Conservation (phyloP, 2,113 vertebrate species). For the Castor canadensis region DNA sequence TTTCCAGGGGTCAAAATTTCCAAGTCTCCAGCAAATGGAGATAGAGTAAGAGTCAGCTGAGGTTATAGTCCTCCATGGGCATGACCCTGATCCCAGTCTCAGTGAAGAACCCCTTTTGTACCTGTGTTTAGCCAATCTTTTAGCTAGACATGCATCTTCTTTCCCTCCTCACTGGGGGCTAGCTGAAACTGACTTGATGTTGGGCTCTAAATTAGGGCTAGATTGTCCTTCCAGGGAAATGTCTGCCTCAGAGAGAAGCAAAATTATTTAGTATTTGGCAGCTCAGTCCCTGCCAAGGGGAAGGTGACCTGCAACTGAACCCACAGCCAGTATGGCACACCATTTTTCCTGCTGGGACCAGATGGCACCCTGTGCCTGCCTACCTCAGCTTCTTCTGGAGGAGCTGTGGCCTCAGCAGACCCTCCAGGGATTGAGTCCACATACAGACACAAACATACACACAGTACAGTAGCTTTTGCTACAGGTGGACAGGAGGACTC, state of each 20-base stretch:
- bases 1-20: neutral
- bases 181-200: neutral
- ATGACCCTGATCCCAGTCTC: neutral
- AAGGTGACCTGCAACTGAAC: conserved; percentile 36
- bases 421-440: neutral
- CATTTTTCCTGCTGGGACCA: neutral
- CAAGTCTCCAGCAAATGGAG: neutral
- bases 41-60: neutral
- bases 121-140: neutral
- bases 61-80: neutral
- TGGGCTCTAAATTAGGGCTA: neutral
- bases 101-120: neutral
- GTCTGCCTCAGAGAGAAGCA: conserved; percentile 10
- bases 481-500: neutral
- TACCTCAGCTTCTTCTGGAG: neutral
- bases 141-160: neutral
- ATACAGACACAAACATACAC: too few species aligned
- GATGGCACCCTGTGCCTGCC: neutral
- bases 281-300: neutral
- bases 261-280: conserved; percentile 49
- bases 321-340: neutral
- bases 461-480: neutral
- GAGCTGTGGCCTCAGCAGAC: neutral
- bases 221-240: conserved; percentile 39
- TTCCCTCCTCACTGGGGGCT: neutral